A percentile compares a stretch with the other conserved stretches of the same genome.
Conservation (phyloP, 2,113 vertebrate genomes). For the Callionymus lyra region DNA sequence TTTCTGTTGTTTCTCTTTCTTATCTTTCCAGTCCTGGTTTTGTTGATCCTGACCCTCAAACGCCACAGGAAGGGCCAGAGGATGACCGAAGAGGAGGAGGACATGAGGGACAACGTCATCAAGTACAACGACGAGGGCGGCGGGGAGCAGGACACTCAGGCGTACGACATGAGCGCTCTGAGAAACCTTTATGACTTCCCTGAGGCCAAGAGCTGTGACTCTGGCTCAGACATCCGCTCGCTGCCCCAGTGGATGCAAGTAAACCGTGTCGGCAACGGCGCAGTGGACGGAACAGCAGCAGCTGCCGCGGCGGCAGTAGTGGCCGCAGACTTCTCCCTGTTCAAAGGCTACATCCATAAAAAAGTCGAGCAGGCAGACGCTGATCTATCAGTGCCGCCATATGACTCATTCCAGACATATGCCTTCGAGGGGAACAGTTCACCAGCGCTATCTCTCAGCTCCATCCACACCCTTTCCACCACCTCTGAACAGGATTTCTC, state of each 20-base stretch:
- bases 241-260: slow-evolving; percentile 81
- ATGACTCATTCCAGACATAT: slow-evolving; percentile 98
- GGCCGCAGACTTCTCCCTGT: slow-evolving; percentile 85
- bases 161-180: slow-evolving; percentile 96
- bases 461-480: slow-evolving; percentile 87
- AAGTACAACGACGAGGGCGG: slow-evolving; percentile 98
- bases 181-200: slow-evolving; percentile 94
- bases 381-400: slow-evolving; percentile 91
- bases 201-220: slow-evolving; percentile 76
- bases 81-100: slow-evolving; percentile 88
- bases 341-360: slow-evolving; percentile 91
- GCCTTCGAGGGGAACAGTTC: slow-evolving; percentile 91
- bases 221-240: slow-evolving; percentile 72
- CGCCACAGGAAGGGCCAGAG: slow-evolving; percentile 91
- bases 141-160: slow-evolving; percentile 96
- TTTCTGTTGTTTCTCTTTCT: slow-evolving; percentile 5
- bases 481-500: slow-evolving; percentile 94
- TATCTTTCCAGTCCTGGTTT: slow-evolving; percentile 75
- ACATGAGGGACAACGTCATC: slow-evolving; percentile 99
- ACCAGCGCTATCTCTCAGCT: slow-evolving; percentile 86
- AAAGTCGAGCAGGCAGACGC: slow-evolving; percentile 92
- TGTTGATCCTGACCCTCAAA: slow-evolving; percentile 91
- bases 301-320: slow-evolving; percentile 45
- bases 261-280: slow-evolving; percentile 21
- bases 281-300: slow-evolving; percentile 46